phyloP scores from a whole-genome alignment of 2,888 invertebrate genomes.

The Lepidocyrtinus sp. region DNA sequence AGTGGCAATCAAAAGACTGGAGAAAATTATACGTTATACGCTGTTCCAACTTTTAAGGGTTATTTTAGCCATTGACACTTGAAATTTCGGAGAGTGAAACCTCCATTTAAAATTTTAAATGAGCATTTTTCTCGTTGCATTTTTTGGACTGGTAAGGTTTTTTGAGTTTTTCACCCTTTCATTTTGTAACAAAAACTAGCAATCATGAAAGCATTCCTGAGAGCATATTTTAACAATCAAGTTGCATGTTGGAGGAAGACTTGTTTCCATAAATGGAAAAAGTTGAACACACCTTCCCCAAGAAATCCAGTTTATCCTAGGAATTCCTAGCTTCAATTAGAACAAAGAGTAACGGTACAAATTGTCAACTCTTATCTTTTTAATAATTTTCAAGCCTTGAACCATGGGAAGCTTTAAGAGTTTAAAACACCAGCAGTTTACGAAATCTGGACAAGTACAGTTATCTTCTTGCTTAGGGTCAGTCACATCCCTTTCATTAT shows the following conservation, averaged over 20 bases:
- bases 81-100: neutral
- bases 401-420: neutral
- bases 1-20: neutral
- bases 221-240: neutral
- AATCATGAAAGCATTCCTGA: neutral
- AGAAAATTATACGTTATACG: neutral
- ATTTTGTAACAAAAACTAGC: neutral
- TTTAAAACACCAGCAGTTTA: neutral
- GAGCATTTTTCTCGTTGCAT: neutral
- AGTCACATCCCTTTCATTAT: constrained; percentile 13
- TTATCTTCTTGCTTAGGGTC: too few relatives aligned
- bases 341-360: neutral
- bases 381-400: neutral
- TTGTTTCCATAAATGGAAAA: constrained; percentile 3
- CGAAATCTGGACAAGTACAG: neutral
- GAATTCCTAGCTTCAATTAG: neutral
- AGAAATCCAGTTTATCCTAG: neutral
- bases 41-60: neutral
- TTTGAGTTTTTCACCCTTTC: neutral
- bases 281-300: neutral
- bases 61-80: neutral
- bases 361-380: neutral
- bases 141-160: neutral
- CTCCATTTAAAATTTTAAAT: neutral
- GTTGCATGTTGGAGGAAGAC: neutral